These are phyloP conservation scores for Phyto melanocephala DNA, from an alignment of 2,888 invertebrate genomes.

Conservation along the genomic window DNA sequence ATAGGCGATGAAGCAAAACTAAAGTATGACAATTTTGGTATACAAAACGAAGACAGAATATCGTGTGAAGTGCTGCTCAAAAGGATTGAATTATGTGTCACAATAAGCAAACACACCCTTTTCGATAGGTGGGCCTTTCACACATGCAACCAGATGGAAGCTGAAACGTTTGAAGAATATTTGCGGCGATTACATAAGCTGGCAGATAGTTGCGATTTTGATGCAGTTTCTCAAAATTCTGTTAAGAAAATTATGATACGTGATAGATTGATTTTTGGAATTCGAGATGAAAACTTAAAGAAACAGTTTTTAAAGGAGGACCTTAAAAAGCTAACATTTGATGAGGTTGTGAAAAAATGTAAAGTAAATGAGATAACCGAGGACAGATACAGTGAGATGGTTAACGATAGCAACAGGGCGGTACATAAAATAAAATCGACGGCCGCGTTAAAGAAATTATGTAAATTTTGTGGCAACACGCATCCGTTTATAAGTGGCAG, in stretches of 20 bases:
- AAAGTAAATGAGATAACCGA: not conserved
- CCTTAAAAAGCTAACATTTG: slow-evolving; percentile 5
- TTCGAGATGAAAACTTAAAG: not conserved
- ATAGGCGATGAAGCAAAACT: slow-evolving; percentile 20
- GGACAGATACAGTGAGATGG: not conserved
- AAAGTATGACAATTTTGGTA: slow-evolving; percentile 1
- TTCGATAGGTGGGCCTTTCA: not conserved
- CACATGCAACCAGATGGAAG: slow-evolving; percentile 1
- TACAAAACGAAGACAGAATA: not conserved
- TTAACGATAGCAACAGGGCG: not conserved
- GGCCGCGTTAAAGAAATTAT: not conserved
- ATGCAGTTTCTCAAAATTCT: too few species aligned
- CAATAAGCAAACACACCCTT: not conserved
- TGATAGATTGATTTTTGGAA: not conserved
- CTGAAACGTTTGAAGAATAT: not conserved
- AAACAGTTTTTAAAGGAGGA: slow-evolving; percentile 17
- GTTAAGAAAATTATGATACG: not conserved
- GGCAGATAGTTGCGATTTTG: slow-evolving; percentile 2
- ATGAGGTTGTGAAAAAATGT: not conserved
- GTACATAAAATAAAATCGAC: not conserved
- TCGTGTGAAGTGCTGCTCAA: not conserved
- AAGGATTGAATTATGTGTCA: not conserved
- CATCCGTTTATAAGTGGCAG: not conserved
- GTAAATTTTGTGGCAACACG: not conserved
- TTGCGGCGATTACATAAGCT: not conserved